Evolutionary conservation across 1,140 invertebrate genomes (phyloP).

Genomic region (Drosophila kanapiae): DNA sequence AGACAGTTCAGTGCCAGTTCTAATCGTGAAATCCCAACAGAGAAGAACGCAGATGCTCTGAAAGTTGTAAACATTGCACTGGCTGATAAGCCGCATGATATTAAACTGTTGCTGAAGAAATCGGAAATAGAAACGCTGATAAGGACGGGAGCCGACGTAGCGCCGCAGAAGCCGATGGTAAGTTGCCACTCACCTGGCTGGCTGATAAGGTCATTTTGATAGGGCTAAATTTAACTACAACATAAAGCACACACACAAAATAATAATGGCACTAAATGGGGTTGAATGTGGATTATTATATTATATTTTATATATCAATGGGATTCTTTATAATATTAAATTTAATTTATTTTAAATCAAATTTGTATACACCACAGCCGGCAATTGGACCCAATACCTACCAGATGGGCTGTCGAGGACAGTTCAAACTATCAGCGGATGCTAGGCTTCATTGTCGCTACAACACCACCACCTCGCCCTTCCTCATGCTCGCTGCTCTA

Average conservation of each 20-base stretch:
- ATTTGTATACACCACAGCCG: too few relatives aligned
- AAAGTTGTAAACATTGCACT: slow-evolving; percentile 59
- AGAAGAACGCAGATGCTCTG: slow-evolving; percentile 59
- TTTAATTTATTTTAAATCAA: too few relatives aligned
- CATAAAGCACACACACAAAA: neutral
- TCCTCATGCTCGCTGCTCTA: slow-evolving; percentile 92
- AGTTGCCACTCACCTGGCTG: slow-evolving; percentile 4
- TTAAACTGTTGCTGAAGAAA: slow-evolving; percentile 88
- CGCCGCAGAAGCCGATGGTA: slow-evolving; percentile 1
- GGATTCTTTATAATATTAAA: too few relatives aligned
- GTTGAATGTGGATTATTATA: too few relatives aligned
- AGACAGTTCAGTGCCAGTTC: neutral
- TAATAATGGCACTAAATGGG: neutral
- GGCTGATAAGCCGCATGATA: slow-evolving; percentile 60
- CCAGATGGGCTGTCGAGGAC: slow-evolving; percentile 95
- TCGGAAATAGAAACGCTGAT: slow-evolving; percentile 87
- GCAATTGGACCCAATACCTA: slow-evolving; percentile 85
- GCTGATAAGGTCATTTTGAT: slow-evolving; percentile 30
- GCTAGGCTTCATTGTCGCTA: slow-evolving; percentile 92
- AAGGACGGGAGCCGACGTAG: slow-evolving; percentile 85
- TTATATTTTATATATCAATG: too few relatives aligned
- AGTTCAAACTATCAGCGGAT: slow-evolving; percentile 86
- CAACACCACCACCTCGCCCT: slow-evolving; percentile 89
- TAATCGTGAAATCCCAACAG: slow-evolving; percentile 19
- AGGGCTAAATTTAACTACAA: slow-evolving; percentile 10